These are phyloP conservation scores for Lagria hirta DNA, from an alignment of 2,888 invertebrate genomes.

Conservation along the genomic window DNA sequence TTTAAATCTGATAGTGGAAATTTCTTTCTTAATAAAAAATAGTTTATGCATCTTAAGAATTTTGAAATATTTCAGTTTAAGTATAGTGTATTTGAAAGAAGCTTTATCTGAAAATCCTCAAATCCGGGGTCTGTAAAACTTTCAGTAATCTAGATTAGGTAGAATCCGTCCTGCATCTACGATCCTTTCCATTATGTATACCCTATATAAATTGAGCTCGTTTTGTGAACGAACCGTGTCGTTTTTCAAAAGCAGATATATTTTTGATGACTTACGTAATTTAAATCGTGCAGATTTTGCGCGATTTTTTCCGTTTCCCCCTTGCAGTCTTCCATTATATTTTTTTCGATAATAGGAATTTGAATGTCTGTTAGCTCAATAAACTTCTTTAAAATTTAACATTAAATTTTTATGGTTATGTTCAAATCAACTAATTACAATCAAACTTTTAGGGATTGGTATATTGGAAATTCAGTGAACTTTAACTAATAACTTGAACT, in stretches of 20 bases:
- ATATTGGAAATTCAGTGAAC: no score
- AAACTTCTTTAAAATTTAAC: no score
- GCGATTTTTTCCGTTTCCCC: constrained; percentile 25
- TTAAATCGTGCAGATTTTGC: constrained; percentile 31
- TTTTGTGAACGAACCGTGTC: constrained; percentile 41
- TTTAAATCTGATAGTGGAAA: no score
- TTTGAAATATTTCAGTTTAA: constrained; percentile 32
- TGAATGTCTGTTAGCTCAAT: no score
- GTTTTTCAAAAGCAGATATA: constrained; percentile 41
- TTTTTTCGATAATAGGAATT: constrained; percentile 13
- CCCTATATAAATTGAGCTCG: constrained; percentile 47
- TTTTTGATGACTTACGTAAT: constrained; percentile 39
- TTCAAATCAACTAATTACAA: no score
- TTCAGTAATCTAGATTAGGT: constrained; percentile 48
- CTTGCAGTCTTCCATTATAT: constrained; percentile 10
- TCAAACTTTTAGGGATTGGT: no score
- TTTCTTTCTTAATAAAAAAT: no score
- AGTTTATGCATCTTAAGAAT: no score
- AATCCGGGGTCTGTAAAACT: constrained; percentile 45
- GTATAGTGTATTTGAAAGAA: constrained; percentile 35
- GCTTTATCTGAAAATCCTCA: constrained; percentile 40
- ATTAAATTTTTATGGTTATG: no score
- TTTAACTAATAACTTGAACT: no score
- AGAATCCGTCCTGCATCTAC: constrained; percentile 43
- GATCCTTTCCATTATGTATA: constrained; percentile 47